Evolutionary conservation across 2,797 vertebrate species (phyloP), one percentile per base, ranked within the genome.

Genomic region (Eutrigla gurnardus): DNA sequence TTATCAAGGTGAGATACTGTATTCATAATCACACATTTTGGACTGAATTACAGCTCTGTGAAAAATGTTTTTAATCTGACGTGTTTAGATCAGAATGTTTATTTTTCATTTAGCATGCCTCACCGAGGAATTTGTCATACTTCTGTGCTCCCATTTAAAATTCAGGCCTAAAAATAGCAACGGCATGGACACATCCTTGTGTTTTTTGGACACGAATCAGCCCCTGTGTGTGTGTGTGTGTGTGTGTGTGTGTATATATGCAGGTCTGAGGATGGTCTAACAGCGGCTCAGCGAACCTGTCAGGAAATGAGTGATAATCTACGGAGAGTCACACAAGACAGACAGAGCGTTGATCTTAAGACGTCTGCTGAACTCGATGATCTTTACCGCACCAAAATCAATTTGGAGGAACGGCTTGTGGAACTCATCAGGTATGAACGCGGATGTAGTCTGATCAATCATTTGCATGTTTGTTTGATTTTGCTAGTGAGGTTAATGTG

Each of bases 371-470:
- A 98, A 86, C 89, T 99, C 1, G 97, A 99, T 40, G 97, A 99
- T 85, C 95, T 99, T 68, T 96, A 95, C 9, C 95, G 96, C 81
- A 99, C 97, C 75, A 99, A 98, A 89, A 95, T 95, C 65, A 97
- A 97, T 90, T 92, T 99, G 63, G 97, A 98, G 85, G 98, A 99
- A 73, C 93, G 97, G 55, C 94, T 99, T 57, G 95, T 99, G 14
- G 96, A 99, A 84, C 96, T 99, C 66, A 96, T 99, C 92, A 97
- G 92, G 93, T 93, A 89, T 18, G 7, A 63, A 42, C 14, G 6
- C 17, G 0, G 17, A 18, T 54, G 2, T 0, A 15, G 5, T 58
- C 13, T 46, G 37, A 54, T 70, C 1, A 53, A 14, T 40, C 35
- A 3, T 6, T 6, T 17, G 32, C 15, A 33, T 11, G 39, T 47